Evolutionary conservation across 2,888 invertebrate species (phyloP).

Genomic region (Druceiella hillmani): DNA sequence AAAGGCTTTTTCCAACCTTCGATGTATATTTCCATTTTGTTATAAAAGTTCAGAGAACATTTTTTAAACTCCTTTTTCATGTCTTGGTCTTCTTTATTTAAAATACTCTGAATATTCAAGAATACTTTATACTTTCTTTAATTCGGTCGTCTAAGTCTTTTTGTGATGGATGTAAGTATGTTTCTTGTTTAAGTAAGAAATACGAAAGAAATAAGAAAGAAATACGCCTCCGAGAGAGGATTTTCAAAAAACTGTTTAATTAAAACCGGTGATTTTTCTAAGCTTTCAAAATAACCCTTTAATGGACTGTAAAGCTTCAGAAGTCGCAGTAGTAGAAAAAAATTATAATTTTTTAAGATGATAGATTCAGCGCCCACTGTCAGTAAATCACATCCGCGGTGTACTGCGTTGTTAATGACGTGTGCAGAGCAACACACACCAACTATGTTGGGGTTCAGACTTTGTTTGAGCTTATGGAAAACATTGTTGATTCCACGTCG

Average conservation of each 20-base stretch:
- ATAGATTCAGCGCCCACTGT: too few relatives aligned
- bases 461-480: conserved; percentile 15
- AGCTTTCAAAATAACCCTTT: conserved; percentile 28
- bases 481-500: conserved; percentile 18
- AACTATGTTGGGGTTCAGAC: conserved; percentile 14
- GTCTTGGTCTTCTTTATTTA: conserved; percentile 11
- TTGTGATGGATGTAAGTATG: conserved; percentile 4
- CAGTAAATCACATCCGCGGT: conserved; percentile 15
- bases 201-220: conserved; percentile 16
- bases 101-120: conserved; percentile 6
- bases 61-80: conserved; percentile 12
- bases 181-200: conserved; percentile 5
- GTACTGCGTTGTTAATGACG: conserved; percentile 18
- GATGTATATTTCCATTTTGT: conserved; percentile 11
- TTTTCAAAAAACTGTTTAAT: conserved; percentile 17
- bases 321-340: conserved; percentile 18
- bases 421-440: conserved; percentile 19
- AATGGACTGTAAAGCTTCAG: conserved; percentile 18
- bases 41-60: conserved; percentile 9
- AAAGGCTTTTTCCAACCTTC: conserved; percentile 10
- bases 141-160: conserved; percentile 10
- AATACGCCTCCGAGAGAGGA: conserved; percentile 16
- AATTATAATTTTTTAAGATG: conserved; percentile 21
- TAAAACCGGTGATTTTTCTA: conserved; percentile 28
- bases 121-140: conserved; percentile 13